Base-by-base conservation (phyloP, 2,888 invertebrate genomes). In the Sylvicola cinctus region DNA sequence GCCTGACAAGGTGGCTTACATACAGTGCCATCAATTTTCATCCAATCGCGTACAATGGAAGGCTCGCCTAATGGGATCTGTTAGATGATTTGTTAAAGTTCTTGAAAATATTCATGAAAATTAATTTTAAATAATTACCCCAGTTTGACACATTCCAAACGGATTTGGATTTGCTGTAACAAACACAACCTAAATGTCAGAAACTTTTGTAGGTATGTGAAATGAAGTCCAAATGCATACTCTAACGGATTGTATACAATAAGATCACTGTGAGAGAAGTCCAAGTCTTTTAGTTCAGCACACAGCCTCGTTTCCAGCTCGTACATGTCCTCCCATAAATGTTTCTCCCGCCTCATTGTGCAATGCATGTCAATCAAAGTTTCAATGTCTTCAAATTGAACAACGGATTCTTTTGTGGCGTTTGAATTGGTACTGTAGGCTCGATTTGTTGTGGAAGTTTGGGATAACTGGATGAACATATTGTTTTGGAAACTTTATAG, bases 131-230 rank as follows among this genome's bases (percentile, higher is more conserved):
- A 30, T 15, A n/a, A 14, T 63, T 63, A 83, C 83, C 45, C 90
- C 90, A 44, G 83, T 91, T 57, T 93, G 91, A 17, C 78, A 79
- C 91, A 91, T 91, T 40, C 91, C 91, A 74, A 78, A 88, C 0
- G 90, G 88, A 12, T 91, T 91, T 11, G 91, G 90, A 60, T 93
- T 93, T 81, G 91, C 88, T 4, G 91, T 91, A 39, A 93, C 65
- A 50, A 84, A 83, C 43, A 93, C 58, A 29, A 93, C 61, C 41
- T 65, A 63, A 54, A 84, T 36, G 58, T 65, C 45, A 78, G 77
- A 53, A 68, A 83, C 49, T 71, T 75, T 41, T 62, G 58, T 10
- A 85, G 64, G 56, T 79, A 93, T 44, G 68, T 65, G 43, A 71
- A 67, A 58, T 87, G 85, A 13, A 83, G 66, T 36, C 74, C 62